Percentiles rank a stretch among this genome's conserved stretches.
Conservation (phyloP, 2,888 invertebrate species). For the Sepiola atlantica region DNA sequence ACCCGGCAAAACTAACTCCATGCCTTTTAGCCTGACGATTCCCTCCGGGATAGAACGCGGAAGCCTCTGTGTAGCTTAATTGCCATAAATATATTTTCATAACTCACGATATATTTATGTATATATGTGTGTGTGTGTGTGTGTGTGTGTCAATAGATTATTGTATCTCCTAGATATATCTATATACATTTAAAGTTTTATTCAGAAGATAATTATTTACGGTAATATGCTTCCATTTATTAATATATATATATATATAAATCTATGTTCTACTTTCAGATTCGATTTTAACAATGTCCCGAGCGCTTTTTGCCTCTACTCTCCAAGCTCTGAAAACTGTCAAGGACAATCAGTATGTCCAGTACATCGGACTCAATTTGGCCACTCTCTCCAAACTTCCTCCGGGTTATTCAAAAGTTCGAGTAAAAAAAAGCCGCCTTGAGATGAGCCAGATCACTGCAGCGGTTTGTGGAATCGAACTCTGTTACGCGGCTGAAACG, state of each 20-base stretch:
- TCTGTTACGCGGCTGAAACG: conserved; percentile 97
- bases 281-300: conserved; percentile 62
- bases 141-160: neutral
- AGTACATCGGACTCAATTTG: conserved; percentile 54
- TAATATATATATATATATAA: neutral
- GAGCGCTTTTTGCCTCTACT: conserved; percentile 67
- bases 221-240: neutral
- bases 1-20: too few species aligned
- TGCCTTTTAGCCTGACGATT: too few species aligned
- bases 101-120: neutral
- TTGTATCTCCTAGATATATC: neutral
- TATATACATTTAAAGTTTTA: neutral
- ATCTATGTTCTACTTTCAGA: conserved; percentile 34
- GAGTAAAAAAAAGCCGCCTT: conserved; percentile 74
- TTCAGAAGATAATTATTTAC: neutral
- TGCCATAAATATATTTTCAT: too few species aligned
- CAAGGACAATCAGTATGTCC: conserved; percentile 60
- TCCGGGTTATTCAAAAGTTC: conserved; percentile 56
- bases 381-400: conserved; percentile 46
- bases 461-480: conserved; percentile 97
- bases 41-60: too few species aligned
- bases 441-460: conserved; percentile 88
- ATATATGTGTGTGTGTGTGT: neutral
- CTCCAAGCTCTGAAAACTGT: conserved; percentile 66
- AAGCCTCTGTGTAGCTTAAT: too few species aligned